These are phyloP conservation scores for Bruchidius siliquastri DNA, from an alignment of 2,888 invertebrate genomes.

Conservation along the genomic window DNA sequence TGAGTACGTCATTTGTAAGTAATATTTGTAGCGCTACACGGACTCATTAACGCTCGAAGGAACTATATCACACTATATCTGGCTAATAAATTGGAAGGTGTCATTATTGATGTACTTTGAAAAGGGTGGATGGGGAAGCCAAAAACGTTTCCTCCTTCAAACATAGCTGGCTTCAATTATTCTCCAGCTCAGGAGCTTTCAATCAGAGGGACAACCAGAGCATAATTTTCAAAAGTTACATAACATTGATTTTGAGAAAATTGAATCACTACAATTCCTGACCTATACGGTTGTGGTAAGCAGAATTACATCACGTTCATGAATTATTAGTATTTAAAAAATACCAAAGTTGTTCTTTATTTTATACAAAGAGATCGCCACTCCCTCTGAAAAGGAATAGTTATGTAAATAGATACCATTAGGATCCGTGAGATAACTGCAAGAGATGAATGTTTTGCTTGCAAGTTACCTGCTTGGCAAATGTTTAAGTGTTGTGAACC, in stretches of 20 bases:
- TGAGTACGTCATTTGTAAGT: too few relatives aligned
- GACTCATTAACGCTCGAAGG: too few relatives aligned
- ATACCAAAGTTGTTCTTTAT: background rate
- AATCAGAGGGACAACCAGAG: too few relatives aligned
- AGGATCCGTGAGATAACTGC: slow-evolving; percentile 9
- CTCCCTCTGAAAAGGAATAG: slow-evolving; percentile 3
- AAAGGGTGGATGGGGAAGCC: too few relatives aligned
- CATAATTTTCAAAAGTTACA: too few relatives aligned
- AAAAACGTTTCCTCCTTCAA: too few relatives aligned
- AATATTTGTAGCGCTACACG: too few relatives aligned
- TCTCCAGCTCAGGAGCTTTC: too few relatives aligned
- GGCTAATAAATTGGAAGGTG: too few relatives aligned
- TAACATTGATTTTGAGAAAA: background rate
- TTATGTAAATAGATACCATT: slow-evolving; percentile 9
- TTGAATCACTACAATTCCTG: background rate
- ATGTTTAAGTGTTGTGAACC: background rate
- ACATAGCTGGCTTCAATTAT: too few relatives aligned
- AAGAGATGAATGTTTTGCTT: background rate
- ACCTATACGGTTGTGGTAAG: background rate
- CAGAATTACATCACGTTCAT: background rate
- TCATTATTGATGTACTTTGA: too few relatives aligned
- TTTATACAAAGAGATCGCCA: slow-evolving; percentile 7
- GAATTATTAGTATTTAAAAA: background rate
- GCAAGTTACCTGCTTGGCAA: background rate
- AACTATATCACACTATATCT: too few relatives aligned